phyloP scores from a whole-genome alignment of 23 tunicate species.

The Trididemnum nubilum region DNA sequence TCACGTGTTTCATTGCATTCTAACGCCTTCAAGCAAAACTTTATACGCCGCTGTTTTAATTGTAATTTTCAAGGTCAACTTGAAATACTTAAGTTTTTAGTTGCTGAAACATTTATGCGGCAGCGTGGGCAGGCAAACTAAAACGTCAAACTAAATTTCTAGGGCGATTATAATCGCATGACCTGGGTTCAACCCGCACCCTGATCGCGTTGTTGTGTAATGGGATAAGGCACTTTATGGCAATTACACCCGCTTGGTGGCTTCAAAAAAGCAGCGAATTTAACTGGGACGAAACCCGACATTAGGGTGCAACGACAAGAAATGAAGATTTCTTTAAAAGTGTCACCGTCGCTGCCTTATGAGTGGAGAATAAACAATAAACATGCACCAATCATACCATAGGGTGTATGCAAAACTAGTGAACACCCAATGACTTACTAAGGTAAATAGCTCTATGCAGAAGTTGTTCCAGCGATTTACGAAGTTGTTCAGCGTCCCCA shows the following conservation, averaged over 20 bases:
- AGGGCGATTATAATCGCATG: background rate
- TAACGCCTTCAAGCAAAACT: too few relatives aligned
- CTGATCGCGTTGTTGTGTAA: background rate
- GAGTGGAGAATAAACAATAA: background rate
- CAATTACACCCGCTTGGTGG: background rate
- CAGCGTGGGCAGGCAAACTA: too few relatives aligned
- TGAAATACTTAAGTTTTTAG: too few relatives aligned
- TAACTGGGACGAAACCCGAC: background rate
- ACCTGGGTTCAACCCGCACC: background rate
- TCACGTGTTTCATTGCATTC: too few relatives aligned
- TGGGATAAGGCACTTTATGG: background rate
- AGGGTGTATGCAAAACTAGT: too few relatives aligned
- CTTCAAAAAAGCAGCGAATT: background rate
- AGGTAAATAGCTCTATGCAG: slow-evolving; percentile 1
- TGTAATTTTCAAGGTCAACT: too few relatives aligned
- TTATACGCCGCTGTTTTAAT: too few relatives aligned
- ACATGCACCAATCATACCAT: background rate
- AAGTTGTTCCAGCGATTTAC: background rate
- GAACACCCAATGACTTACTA: too few relatives aligned
- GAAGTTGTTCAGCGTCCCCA: background rate
- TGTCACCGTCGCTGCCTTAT: background rate
- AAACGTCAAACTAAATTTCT: too few relatives aligned
- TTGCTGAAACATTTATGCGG: too few relatives aligned
- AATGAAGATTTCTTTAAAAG: background rate
- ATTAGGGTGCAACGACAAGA: background rate